Base-by-base conservation (phyloP, 2,113 vertebrate species). In the Dicentrarchus labrax region DNA sequence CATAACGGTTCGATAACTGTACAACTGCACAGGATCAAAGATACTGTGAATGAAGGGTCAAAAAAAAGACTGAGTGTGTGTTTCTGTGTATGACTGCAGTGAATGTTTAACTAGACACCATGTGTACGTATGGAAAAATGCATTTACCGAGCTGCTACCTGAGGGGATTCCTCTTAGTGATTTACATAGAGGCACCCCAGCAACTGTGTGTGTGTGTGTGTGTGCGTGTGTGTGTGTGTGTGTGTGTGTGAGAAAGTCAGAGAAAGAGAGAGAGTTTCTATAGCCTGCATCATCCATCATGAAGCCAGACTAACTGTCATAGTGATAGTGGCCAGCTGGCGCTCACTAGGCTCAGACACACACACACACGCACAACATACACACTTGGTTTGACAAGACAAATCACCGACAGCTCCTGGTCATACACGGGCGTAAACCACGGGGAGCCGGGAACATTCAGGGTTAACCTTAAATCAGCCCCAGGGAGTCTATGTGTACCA, bases 401-500 rank as follows among this genome's bases (percentile, higher is more conserved):
- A 94, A 95, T 93, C 77, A 87, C 88, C 73, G 21, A 74, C 21
- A 6, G 47, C 72, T 88, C 68, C 76, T 89, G 91, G 84, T 89
- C 89, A 66, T 76, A 86, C 45, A 41, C 22, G 21, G 54, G 79
- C 64, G n/a, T 54, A 72, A 86, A 80, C 85, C 80, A n/a, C 84
- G 10, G 89, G 76, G 83, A 89, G 89, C 54, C 41, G 0, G 51
- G 80, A 88, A 82, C 86, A 83, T 87, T 85, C 76, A 16, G 87
- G 68, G 82, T 94, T 89, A 88, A 93, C 84, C 89, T 92, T 86
- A 92, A 92, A 90, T 88, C 85, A 87, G 87, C 88, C 84, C 81
- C 50, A 10, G 83, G 90, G 85, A 74, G 82, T 86, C 76, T 17
- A 66, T 75, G 71, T 73, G 30, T 47, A 72, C 82, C 22, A 73